Evolutionary conservation across 2,888 invertebrate species (phyloP).

Genomic region (Eurytoma californica): DNA sequence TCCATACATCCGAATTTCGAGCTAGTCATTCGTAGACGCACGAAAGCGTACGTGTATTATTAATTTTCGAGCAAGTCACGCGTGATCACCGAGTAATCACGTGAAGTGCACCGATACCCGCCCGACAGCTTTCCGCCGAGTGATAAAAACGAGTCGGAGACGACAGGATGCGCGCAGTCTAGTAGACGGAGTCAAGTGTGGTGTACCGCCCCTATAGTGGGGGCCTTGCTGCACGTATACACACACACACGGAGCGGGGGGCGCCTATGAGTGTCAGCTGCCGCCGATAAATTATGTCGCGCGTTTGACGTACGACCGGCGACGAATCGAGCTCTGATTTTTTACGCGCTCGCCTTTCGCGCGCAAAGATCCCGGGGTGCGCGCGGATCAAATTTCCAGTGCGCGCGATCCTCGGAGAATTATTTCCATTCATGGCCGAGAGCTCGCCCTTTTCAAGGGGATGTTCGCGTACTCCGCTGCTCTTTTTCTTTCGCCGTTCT

Average conservation of each 20-base stretch:
- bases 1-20: too few species aligned
- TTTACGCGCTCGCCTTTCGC: conserved; percentile 64
- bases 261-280: conserved; percentile 72
- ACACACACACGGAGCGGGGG: too few species aligned
- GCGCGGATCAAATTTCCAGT: conserved; percentile 58
- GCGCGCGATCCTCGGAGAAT: conserved; percentile 48
- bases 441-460: conserved; percentile 1
- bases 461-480: background rate
- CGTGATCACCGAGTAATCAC: too few species aligned
- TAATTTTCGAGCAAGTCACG: too few species aligned
- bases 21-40: too few species aligned
- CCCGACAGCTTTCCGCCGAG: too few species aligned
- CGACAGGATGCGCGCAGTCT: conserved; percentile 22
- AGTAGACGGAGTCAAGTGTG: conserved; percentile 38
- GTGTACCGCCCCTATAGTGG: too few species aligned
- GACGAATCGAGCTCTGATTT: conserved; percentile 70
- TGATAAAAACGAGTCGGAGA: too few species aligned
- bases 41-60: too few species aligned
- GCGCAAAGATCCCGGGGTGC: conserved; percentile 16
- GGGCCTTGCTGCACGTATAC: too few species aligned
- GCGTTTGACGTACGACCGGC: conserved; percentile 69
- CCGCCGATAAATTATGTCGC: conserved; percentile 71
- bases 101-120: too few species aligned
- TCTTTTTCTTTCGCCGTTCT: background rate
- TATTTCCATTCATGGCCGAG: conserved; percentile 24